Conservation (phyloP, 2,113 vertebrate species). For the Thryonomys swinderianus region DNA sequence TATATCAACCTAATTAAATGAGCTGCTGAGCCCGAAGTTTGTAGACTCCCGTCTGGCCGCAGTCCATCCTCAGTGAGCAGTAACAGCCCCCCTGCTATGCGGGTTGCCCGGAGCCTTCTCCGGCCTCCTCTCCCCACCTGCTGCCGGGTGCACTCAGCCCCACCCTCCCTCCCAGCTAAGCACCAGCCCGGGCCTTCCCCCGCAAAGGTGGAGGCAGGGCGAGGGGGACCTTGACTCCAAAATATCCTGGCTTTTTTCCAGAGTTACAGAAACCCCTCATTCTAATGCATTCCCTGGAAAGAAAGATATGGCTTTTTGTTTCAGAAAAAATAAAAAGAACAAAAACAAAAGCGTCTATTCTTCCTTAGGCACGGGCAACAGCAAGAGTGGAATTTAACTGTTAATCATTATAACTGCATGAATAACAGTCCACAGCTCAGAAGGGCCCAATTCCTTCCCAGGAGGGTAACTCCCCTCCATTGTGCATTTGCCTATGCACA, state of each 20-base stretch:
- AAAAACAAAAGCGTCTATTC: conserved; percentile 81
- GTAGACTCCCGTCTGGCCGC: fast-evolving
- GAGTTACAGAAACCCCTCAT: conserved; percentile 39
- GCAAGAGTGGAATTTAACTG: conserved; percentile 80
- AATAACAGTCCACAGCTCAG: conserved; percentile 77
- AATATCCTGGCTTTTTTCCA: conserved; percentile 77
- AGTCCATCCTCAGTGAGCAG: neutral
- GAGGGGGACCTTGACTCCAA: conserved; percentile 59
- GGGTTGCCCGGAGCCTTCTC: neutral
- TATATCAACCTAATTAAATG: neutral
- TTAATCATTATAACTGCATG: conserved; percentile 79
- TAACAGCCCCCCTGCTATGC: neutral
- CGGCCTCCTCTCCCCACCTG: neutral
- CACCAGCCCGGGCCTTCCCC: neutral
- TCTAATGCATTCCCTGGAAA: conserved; percentile 82
- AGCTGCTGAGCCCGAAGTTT: neutral
- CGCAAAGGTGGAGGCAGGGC: neutral
- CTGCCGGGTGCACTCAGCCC: neutral
- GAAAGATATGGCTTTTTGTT: conserved; percentile 82
- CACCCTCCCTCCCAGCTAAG: neutral
- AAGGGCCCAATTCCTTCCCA: conserved; percentile 69
- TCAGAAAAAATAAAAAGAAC: conserved; percentile 32
- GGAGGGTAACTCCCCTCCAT: conserved; percentile 55
- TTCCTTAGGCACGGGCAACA: conserved; percentile 70
- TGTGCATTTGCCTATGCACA: conserved; percentile 73